phyloP scores from a whole-genome alignment of 2,797 vertebrate genomes.

The Salarias fasciatus region DNA sequence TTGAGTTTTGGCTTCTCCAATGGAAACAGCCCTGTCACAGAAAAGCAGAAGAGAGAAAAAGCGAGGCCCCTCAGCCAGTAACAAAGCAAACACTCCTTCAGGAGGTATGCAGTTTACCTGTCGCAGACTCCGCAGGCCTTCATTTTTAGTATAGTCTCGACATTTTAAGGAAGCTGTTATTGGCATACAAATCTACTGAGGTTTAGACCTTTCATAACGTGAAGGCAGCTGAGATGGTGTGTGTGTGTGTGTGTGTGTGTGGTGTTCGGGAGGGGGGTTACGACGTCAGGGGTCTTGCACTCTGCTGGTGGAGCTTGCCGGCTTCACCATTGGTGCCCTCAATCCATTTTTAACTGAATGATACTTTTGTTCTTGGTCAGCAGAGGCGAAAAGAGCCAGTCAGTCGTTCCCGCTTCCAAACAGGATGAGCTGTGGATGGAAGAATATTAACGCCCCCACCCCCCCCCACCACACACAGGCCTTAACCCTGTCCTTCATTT shows the following conservation, averaged over 20 bases:
- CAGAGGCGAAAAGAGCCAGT: constrained; percentile 97
- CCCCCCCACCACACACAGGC: constrained; percentile 21
- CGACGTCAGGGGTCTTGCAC: constrained; percentile 87
- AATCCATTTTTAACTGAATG: constrained; percentile 91
- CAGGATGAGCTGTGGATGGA: constrained; percentile 85
- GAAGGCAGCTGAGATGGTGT: constrained; percentile 78
- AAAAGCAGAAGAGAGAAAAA: constrained; percentile 66
- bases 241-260: background rate
- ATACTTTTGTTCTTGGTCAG: constrained; percentile 96
- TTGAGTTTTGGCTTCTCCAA: constrained; percentile 61
- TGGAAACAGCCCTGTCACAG: constrained; percentile 66
- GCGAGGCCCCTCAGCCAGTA: constrained; percentile 53
- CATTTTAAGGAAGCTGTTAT: constrained; percentile 54
- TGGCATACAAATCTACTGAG: constrained; percentile 85
- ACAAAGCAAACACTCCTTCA: constrained; percentile 65
- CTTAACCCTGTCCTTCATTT: constrained; percentile 24
- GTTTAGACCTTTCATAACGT: constrained; percentile 81
- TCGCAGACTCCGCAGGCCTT: constrained; percentile 29
- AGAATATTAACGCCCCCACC: constrained; percentile 56
- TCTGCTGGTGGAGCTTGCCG: constrained; percentile 85
- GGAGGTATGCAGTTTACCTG: constrained; percentile 55
- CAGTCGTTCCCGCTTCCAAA: constrained; percentile 84
- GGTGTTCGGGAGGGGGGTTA: constrained; percentile 63
- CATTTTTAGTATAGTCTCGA: constrained; percentile 14
- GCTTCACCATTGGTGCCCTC: constrained; percentile 88